A percentile compares a stretch with the other conserved stretches of the same genome.
phyloP scores from a whole-genome alignment of 2,113 vertebrate species.

The Saimiri boliviensis region DNA sequence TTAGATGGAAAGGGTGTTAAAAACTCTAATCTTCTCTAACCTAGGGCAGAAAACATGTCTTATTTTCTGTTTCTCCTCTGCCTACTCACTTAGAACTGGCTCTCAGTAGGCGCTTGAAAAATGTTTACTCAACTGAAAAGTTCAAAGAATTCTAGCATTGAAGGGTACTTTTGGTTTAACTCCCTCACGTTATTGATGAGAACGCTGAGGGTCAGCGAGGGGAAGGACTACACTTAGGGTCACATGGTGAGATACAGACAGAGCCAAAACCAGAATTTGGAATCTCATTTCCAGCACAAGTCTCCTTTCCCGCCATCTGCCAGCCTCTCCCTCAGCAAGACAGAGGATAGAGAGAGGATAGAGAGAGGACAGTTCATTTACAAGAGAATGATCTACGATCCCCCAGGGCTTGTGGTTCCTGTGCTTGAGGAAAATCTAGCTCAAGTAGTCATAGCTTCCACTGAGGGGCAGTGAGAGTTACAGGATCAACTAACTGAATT shows the following conservation, averaged over 20 bases:
- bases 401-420: background rate
- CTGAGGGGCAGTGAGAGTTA: background rate
- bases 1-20: background rate
- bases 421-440: constrained; percentile 12
- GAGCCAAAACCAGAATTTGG: background rate
- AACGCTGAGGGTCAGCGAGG: background rate
- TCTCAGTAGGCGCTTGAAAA: background rate
- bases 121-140: constrained; percentile 36
- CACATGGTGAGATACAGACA: background rate
- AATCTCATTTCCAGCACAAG: background rate
- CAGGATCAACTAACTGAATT: background rate
- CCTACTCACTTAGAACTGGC: constrained; percentile 46
- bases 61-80: constrained; percentile 36
- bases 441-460: constrained; percentile 7
- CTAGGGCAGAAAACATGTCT: background rate
- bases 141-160: background rate
- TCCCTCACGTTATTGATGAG: background rate
- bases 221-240: background rate
- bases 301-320: background rate
- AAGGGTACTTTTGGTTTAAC: background rate
- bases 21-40: constrained; percentile 14
- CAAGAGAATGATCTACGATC: background rate
- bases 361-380: background rate
- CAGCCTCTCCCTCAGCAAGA: background rate
- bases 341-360: background rate